Conservation (phyloP, 2,888 invertebrate genomes). For the Teleiodes luculella region DNA sequence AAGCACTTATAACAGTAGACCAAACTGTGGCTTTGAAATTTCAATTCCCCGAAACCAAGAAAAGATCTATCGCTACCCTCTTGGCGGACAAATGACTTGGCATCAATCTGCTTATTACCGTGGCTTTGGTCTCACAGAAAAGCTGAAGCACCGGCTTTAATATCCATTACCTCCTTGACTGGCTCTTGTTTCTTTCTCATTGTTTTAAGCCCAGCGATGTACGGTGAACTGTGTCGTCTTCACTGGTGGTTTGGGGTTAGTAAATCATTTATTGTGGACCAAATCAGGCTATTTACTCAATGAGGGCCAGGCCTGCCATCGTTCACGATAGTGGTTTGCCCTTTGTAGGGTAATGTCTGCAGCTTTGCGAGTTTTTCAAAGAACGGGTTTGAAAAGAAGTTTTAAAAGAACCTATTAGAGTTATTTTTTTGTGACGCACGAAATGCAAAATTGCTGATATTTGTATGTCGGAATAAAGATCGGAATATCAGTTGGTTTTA, state of each 20-base stretch:
- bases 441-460: too few species aligned
- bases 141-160: background rate
- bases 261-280: constrained; percentile 73
- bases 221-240: background rate
- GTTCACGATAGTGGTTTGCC: constrained; percentile 41
- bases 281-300: constrained; percentile 67
- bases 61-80: constrained; percentile 27
- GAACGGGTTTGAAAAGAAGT: too few species aligned
- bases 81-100: constrained; percentile 58
- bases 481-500: too few species aligned
- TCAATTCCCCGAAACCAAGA: constrained; percentile 13
- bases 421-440: too few species aligned
- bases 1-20: background rate
- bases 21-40: background rate
- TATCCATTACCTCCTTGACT: background rate
- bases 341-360: constrained; percentile 21
- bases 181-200: background rate
- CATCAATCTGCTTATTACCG: constrained; percentile 73
- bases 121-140: constrained; percentile 37
- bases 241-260: constrained; percentile 24
- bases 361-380: constrained; percentile 1
- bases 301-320: constrained; percentile 58
- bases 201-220: background rate
- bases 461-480: too few species aligned
- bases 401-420: too few species aligned